Percentiles rank a stretch among this genome's conserved stretches.
These are phyloP conservation scores for Datnioides undecimradiatus DNA, from an alignment of 2,113 vertebrate genomes.

Conservation along the genomic window DNA sequence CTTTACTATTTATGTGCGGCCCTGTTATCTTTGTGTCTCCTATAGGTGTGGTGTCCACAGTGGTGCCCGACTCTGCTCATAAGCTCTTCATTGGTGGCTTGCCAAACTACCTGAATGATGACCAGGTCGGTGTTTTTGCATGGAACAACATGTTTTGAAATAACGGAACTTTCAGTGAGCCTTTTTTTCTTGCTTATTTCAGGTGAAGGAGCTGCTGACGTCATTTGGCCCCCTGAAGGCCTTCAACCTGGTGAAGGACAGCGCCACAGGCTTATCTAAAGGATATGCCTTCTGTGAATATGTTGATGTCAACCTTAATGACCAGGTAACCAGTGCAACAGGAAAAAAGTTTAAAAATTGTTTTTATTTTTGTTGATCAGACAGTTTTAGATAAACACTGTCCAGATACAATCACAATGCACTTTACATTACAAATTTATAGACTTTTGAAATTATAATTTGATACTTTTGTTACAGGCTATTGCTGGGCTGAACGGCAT, in stretches of 20 bases:
- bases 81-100: constrained; percentile 93
- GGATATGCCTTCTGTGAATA: constrained; percentile 97
- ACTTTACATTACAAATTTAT: too few relatives aligned
- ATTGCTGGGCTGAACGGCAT: constrained; percentile 93
- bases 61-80: constrained; percentile 94
- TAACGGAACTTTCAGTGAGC: background rate
- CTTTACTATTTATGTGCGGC: constrained; percentile 11
- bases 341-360: background rate
- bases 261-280: constrained; percentile 92
- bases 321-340: constrained; percentile 85
- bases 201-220: constrained; percentile 94
- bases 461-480: constrained; percentile 78
- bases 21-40: background rate
- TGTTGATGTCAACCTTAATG: constrained; percentile 93
- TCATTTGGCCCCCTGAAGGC: constrained; percentile 94
- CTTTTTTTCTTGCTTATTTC: constrained; percentile 23
- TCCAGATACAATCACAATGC: too few relatives aligned
- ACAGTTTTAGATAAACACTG: background rate
- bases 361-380: background rate
- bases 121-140: constrained; percentile 86
- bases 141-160: background rate
- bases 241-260: constrained; percentile 95
- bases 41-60: constrained; percentile 93
- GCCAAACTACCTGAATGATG: constrained; percentile 94
- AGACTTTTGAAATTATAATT: background rate